These are phyloP conservation scores for Polymixis lichenea DNA, from an alignment of 2,888 invertebrate genomes.

Conservation along the genomic window DNA sequence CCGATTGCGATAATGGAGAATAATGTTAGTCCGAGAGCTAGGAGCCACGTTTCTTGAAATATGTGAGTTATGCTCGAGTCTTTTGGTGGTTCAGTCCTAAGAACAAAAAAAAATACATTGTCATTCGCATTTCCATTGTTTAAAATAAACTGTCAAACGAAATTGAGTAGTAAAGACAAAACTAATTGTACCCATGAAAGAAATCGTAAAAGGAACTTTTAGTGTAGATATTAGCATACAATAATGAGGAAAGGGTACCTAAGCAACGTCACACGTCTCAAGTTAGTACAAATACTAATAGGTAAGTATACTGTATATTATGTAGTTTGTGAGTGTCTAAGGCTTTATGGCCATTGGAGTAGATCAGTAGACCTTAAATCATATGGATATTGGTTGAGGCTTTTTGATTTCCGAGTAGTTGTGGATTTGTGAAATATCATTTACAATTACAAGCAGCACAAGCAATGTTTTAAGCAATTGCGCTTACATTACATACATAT, in stretches of 20 bases:
- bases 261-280: neutral
- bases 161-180: constrained; percentile 26
- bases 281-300: neutral
- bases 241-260: constrained; percentile 9
- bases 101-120: constrained; percentile 10
- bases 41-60: constrained; percentile 87
- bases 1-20: constrained; percentile 85
- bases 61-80: constrained; percentile 85
- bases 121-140: neutral
- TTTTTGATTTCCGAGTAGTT: neutral
- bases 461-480: neutral
- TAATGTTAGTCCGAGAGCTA: constrained; percentile 84
- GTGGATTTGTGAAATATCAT: neutral
- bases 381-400: neutral
- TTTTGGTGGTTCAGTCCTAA: constrained; percentile 87
- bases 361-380: neutral
- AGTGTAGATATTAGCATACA: constrained; percentile 34
- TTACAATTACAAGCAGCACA: neutral
- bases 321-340: neutral
- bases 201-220: constrained; percentile 27
- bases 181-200: neutral
- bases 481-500: neutral
- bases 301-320: neutral
- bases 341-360: neutral
- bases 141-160: constrained; percentile 8